These are phyloP conservation scores for Rosalia funebris DNA, from an alignment of 2,888 invertebrate species.

Conservation along the genomic window DNA sequence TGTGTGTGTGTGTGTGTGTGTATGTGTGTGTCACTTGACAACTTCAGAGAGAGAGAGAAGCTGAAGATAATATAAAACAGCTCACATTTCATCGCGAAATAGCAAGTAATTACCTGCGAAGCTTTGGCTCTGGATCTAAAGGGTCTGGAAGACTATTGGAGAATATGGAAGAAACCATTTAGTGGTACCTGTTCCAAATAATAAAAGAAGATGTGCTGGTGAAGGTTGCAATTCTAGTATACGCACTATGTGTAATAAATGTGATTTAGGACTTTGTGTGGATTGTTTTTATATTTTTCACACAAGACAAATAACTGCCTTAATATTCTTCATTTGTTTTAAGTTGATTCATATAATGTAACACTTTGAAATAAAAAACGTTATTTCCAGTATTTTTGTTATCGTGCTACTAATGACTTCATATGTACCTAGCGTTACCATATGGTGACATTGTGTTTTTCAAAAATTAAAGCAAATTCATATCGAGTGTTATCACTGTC, in stretches of 20 bases:
- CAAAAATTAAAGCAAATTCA: too few species aligned
- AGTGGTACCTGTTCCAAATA: conserved; percentile 24
- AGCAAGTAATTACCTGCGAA: conserved; percentile 28
- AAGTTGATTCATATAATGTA: too few species aligned
- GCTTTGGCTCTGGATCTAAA: conserved; percentile 28
- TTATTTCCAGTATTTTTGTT: too few species aligned
- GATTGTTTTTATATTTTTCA: conserved; percentile 22
- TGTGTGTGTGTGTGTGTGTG: too few species aligned
- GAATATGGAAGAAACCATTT: conserved; percentile 32
- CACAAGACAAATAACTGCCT: conserved; percentile 8
- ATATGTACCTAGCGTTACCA: neutral
- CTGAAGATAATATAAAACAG: conserved; percentile 13
- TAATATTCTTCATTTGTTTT: too few species aligned
- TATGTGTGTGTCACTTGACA: too few species aligned
- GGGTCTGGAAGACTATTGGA: conserved; percentile 26
- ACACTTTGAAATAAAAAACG: too few species aligned
- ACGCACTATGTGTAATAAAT: conserved; percentile 32
- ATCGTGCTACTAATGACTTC: neutral
- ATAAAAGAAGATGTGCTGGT: conserved; percentile 34
- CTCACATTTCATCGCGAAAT: conserved; percentile 30
- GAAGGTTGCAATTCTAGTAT: conserved; percentile 31
- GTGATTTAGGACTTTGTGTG: conserved; percentile 31
- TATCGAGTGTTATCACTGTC: too few species aligned
- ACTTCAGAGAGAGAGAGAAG: too few species aligned
- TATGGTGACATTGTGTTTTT: neutral